phyloP scores from a whole-genome alignment of 2,113 vertebrate species.

The Arvicanthis niloticus region DNA sequence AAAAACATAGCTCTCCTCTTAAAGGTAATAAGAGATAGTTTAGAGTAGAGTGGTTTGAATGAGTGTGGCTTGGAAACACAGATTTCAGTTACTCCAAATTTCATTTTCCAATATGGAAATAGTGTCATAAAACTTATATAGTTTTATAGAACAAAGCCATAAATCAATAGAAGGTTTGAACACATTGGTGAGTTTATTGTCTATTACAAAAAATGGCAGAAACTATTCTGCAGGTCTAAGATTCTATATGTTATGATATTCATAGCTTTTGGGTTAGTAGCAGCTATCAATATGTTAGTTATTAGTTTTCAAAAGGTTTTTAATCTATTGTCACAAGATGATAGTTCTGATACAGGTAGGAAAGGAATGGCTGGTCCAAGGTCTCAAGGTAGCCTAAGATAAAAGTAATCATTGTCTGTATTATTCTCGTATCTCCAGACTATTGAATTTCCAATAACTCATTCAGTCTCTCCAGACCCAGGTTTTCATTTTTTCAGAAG shows the following conservation, averaged over 20 bases:
- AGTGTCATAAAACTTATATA: neutral
- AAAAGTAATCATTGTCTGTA: neutral
- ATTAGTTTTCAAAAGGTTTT: neutral
- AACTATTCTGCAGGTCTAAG: neutral
- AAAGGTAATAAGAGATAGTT: neutral
- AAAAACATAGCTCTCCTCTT: neutral
- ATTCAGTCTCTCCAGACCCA: neutral
- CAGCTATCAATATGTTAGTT: neutral
- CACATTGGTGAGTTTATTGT: neutral
- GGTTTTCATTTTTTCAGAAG: neutral
- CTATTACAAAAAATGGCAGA: neutral
- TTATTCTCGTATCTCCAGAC: neutral
- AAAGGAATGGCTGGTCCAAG: neutral
- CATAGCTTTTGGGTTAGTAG: neutral
- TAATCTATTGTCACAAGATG: neutral
- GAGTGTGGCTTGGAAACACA: neutral
- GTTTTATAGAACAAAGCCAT: neutral
- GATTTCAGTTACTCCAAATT: neutral
- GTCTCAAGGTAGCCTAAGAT: neutral
- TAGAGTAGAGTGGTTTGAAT: too few species aligned
- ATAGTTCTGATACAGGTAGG: too few species aligned
- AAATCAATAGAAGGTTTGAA: neutral
- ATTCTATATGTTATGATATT: too few species aligned
- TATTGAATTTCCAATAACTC: neutral
- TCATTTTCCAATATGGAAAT: neutral